These are phyloP conservation scores for Xiphias gladius DNA, from an alignment of 2,113 vertebrate genomes.

Conservation along the genomic window DNA sequence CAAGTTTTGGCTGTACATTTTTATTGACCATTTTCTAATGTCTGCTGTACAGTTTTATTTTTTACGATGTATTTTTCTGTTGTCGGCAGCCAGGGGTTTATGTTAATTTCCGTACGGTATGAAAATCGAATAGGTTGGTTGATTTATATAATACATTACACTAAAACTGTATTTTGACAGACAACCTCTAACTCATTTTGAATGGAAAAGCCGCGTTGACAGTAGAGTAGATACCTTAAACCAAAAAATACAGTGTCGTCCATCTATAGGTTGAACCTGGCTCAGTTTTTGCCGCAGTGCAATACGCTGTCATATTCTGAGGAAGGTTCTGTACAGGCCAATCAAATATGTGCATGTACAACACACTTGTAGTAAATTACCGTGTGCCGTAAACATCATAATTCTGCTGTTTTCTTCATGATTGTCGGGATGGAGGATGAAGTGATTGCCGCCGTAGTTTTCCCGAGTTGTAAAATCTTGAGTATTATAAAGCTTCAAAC, in stretches of 20 bases:
- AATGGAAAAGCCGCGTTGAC: background rate
- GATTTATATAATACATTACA: background rate
- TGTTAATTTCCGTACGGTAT: too few relatives aligned
- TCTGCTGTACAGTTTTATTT: background rate
- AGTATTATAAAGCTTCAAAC: background rate
- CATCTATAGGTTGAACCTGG: too few relatives aligned
- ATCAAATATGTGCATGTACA: too few relatives aligned
- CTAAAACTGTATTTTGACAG: background rate
- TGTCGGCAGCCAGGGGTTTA: too few relatives aligned
- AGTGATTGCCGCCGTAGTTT: too few relatives aligned
- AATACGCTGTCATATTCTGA: too few relatives aligned
- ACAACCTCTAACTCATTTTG: background rate
- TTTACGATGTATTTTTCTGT: background rate
- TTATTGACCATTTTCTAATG: background rate
- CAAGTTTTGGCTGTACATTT: background rate
- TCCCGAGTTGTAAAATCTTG: too few relatives aligned
- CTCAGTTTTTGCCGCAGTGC: too few relatives aligned
- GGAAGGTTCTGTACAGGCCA: too few relatives aligned
- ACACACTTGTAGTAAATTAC: background rate
- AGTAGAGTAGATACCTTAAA: too few relatives aligned
- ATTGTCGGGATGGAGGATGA: background rate
- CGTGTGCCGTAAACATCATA: background rate
- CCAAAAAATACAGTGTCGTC: too few relatives aligned
- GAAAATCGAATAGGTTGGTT: too few relatives aligned
- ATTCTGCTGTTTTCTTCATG: background rate